Base-by-base conservation (phyloP, 2,888 invertebrate genomes). In the Eumacrocentrus americanus region DNA sequence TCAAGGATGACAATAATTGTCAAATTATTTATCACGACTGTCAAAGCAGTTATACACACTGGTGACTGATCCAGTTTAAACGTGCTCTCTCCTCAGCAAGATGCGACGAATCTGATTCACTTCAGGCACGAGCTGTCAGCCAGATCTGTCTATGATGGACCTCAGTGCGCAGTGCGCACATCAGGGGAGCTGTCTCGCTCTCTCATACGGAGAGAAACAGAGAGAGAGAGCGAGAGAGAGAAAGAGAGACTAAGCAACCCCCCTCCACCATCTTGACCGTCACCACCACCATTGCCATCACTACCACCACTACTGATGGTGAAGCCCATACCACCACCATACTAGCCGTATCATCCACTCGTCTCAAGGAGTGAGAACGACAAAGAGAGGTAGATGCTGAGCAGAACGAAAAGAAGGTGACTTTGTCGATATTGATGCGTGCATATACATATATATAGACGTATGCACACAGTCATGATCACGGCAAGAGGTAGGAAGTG, bases 81-180 rank as follows among this genome's bases (percentile, higher is more conserved):
- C 42, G 54, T 29, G 54, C 20, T 25, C 42, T 54, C 22, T 14
- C 2, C 12, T n/a, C 25, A 22, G 47, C 23, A 47, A 23, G 25
- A 22, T 47, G 47, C 18, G 47, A 47, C 23, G 69, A 71, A 68
- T 72, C 70, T 70, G 73, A 59, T 61, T 57, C 61, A 63, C 69
- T 69, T 65, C 67, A 64, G 64, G 66, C 70, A 69, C 69, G 69
- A 68, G 72, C 76, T 76, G 76, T 77, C 76, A 75, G 74, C 63
- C 67, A 71, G 72, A 77, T 75, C 73, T 71, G 73, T 75, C 75
- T 76, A 76, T 76, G 78, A 78, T 71, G 76, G 75, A 76, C 60
- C 76, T 77, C 73, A 71, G 72, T 74, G 75, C 76, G 76, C 76
- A 72, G 70, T 73, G 73, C 73, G 72, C 62, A 58, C 64, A 58